Conservation (phyloP, 2,888 invertebrate species). For the Melieria crassipennis region DNA sequence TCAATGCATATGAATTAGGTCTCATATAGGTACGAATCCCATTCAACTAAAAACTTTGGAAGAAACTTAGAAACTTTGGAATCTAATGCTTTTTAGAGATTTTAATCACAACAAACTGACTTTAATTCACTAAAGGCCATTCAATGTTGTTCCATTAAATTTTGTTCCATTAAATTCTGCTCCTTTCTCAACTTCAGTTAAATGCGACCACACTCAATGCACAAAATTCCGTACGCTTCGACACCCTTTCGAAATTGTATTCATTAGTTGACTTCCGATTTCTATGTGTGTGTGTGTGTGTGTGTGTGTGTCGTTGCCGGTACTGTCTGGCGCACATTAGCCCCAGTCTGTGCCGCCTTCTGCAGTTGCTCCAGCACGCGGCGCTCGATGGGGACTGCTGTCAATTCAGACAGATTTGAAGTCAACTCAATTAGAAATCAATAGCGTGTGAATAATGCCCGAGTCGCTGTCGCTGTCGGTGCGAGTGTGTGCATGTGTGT, state of each 20-base stretch:
- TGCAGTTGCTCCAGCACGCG: conserved; percentile 3
- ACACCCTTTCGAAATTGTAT: conserved; percentile 44
- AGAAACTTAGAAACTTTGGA: too few relatives aligned
- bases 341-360: background rate
- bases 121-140: too few relatives aligned
- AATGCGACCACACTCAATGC: too few relatives aligned
- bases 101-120: too few relatives aligned
- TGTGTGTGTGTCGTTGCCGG: conserved; percentile 23
- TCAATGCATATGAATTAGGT: too few relatives aligned
- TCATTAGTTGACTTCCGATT: conserved; percentile 62
- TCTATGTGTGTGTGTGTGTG: conserved; percentile 16
- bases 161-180: too few relatives aligned
- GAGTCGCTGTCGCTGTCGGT: conserved; percentile 7
- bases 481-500: conserved; percentile 13
- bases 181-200: too few relatives aligned
- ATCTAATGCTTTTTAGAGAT: too few relatives aligned
- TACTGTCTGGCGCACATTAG: background rate
- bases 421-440: conserved; percentile 67
- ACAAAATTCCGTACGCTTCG: conserved; percentile 14
- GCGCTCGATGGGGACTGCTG: conserved; percentile 40
- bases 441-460: conserved; percentile 65
- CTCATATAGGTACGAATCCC: too few relatives aligned
- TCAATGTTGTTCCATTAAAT: too few relatives aligned
- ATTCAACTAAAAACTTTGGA: too few relatives aligned
- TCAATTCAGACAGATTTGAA: conserved; percentile 63